Conservation (phyloP, 2,113 vertebrate genomes). For the Semnornis frantzii region DNA sequence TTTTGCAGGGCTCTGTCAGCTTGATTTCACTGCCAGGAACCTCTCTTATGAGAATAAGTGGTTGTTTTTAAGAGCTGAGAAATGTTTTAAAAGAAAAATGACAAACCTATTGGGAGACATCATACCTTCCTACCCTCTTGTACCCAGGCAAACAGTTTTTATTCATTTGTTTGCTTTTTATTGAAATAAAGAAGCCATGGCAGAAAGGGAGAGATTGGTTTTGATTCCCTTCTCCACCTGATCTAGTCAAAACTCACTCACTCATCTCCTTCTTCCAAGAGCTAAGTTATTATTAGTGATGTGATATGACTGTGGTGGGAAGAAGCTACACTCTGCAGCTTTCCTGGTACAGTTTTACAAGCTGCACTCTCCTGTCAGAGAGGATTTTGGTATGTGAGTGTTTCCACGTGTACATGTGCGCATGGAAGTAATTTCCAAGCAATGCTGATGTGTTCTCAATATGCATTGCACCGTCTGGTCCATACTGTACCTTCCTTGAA, state of each 20-base stretch:
- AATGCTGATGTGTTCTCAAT: neutral
- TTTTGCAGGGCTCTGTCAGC: neutral
- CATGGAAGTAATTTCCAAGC: neutral
- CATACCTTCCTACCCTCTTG: neutral
- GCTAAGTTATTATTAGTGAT: neutral
- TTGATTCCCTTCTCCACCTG: neutral
- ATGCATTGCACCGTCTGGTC: neutral
- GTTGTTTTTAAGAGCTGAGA: neutral
- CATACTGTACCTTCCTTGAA: neutral
- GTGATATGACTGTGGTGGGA: neutral
- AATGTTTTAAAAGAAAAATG: neutral
- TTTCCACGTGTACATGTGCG: neutral
- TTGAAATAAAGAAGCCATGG: neutral
- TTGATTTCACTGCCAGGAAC: neutral
- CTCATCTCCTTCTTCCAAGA: neutral
- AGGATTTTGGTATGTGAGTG: neutral
- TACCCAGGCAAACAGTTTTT: neutral
- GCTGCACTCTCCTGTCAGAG: neutral
- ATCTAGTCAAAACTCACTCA: neutral
- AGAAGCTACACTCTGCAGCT: neutral
- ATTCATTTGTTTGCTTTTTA: neutral
- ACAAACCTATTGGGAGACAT: neutral
- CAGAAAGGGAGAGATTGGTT: neutral
- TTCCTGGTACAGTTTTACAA: neutral
- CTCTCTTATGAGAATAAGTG: neutral